Evolutionary conservation across 1,140 invertebrate genomes (phyloP).

Genomic region (Drosophila erecta): DNA sequence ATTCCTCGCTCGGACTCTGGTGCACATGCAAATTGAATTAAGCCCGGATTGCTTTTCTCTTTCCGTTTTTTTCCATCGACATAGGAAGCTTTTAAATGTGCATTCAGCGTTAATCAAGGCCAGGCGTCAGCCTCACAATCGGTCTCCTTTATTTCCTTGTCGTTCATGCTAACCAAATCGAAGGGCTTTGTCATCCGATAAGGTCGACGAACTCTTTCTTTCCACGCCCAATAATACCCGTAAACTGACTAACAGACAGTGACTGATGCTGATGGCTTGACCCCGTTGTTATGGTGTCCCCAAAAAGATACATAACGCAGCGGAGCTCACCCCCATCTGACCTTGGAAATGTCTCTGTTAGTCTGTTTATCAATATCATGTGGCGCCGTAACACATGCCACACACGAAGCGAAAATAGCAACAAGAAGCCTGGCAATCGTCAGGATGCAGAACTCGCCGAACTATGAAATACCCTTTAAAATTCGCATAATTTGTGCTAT

Average conservation of each 20-base stretch:
- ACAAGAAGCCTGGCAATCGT: conserved; percentile 7
- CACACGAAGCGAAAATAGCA: conserved; percentile 5
- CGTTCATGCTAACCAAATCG: conserved; percentile 26
- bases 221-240: conserved; percentile 17
- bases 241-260: conserved; percentile 44
- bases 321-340: conserved; percentile 28
- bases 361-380: conserved; percentile 35
- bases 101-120: conserved; percentile 57
- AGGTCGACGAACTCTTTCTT: conserved; percentile 43
- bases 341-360: conserved; percentile 61
- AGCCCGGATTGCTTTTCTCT: conserved; percentile 18
- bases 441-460: neutral
- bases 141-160: conserved; percentile 43
- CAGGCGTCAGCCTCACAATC: conserved; percentile 15
- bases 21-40: conserved; percentile 74
- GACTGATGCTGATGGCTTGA: conserved; percentile 33
- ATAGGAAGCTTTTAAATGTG: conserved; percentile 50
- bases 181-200: conserved; percentile 38
- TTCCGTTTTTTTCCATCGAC: neutral
- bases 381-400: conserved; percentile 37
- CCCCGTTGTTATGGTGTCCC: conserved; percentile 13
- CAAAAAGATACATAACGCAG: neutral
- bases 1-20: conserved; percentile 33
- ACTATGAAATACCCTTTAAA: conserved; percentile 5
- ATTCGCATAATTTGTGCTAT: no score